Base-by-base conservation (phyloP, 1,140 invertebrate genomes). In the Ooceraea biroi region DNA sequence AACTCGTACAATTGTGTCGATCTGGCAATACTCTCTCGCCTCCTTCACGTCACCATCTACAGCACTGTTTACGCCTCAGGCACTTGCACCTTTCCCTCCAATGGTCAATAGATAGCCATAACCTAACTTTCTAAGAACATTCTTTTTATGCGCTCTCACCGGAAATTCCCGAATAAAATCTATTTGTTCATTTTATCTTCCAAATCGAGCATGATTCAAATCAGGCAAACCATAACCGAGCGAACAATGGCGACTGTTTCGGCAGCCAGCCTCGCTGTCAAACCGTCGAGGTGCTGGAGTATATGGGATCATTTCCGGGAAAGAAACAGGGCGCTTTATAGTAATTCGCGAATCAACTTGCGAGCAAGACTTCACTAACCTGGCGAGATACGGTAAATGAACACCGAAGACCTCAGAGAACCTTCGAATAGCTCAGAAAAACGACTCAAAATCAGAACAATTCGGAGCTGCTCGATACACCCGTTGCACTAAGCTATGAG, bases 201-300 rank as follows among this genome's bases (percentile, higher is more conserved):
- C 44, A 41, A 74, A 57, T 3, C 22, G 36, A 57, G 14, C n/a
- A 48, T 25, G 36, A 69, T 1, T 65, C 57, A 80, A 17, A 69
- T 30, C 17, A 17, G 19, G 50, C 7, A 58, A 71, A 58, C 5
- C 12, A 10, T 19, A 19, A 46, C 48, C 22, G 30, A 72, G 82
- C 73, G 76, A 36, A 68, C 76, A 88, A 89, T 89, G 88, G 88
- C 88, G 52, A 71, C 44, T 5, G 48, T 46, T 46, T 17, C 48
- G 30, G 19, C 17, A 30, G 61, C 17, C 14, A n/a, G 11, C 5
- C n/a, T 19, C 36, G 22, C 48, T 88, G 57, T 86, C 44, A 88
- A 84, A 87, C 44, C 0, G 12, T 57, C 65, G 65, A 12, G 10
- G 27, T 82, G 46, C 25, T 25, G 44, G 30, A 25, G 7, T 19